A percentile compares a stretch with the other conserved stretches of the same genome.
Evolutionary conservation across 2,888 invertebrate genomes (phyloP).

Genomic region (Heterodera filipjevi): DNA sequence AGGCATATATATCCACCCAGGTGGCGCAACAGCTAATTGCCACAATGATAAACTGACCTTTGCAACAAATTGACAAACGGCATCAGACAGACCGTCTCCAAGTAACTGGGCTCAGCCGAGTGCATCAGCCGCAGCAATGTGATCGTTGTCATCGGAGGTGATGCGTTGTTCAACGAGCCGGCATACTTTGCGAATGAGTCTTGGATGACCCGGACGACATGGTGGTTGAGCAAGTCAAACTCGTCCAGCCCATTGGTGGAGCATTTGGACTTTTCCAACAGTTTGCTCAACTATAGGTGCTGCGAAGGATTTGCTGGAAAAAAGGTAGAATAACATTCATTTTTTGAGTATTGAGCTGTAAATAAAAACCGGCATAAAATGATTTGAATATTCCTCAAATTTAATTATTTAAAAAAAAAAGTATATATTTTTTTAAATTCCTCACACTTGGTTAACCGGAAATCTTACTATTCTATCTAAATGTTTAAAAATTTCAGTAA

Average conservation of each 20-base stretch:
- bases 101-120: conserved; percentile 85
- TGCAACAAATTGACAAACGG: conserved; percentile 90
- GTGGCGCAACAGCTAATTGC: no score
- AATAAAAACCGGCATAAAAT: no score
- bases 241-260: conserved; percentile 86
- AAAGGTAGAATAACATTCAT: no score
- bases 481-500: no score
- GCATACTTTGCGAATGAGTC: conserved; percentile 71
- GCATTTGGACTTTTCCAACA: conserved; percentile 74
- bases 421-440: no score
- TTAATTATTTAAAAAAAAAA: no score
- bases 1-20: no score
- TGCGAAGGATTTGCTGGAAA: conserved; percentile 72
- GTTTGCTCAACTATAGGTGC: conserved; percentile 82
- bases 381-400: no score
- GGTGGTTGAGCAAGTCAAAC: conserved; percentile 82
- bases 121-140: conserved; percentile 97
- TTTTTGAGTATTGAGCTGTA: no score
- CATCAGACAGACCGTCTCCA: conserved; percentile 82
- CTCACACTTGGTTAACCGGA: no score
- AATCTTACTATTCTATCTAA: no score
- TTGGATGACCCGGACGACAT: conserved; percentile 77
- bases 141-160: conserved; percentile 66
- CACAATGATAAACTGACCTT: conserved; percentile 80
- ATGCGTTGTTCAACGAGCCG: conserved; percentile 28